A percentile compares a stretch with the other conserved stretches of the same genome.
Conservation (phyloP, 2,888 invertebrate species). For the Trissoscelio sp. region DNA sequence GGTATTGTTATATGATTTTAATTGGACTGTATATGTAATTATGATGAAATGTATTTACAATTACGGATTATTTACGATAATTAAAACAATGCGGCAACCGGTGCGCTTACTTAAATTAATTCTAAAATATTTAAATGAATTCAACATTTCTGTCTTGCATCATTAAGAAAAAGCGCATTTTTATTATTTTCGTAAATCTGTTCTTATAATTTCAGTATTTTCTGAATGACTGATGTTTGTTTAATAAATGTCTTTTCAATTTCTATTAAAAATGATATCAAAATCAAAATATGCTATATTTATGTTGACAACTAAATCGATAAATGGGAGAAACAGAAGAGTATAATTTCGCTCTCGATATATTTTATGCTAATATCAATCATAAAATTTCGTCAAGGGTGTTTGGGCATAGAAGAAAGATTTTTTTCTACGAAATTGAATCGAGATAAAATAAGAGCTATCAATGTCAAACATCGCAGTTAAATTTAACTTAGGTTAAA, state of each 20-base stretch:
- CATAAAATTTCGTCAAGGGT: conserved; percentile 4
- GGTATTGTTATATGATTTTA: no score
- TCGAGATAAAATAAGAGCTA: neutral
- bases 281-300: neutral
- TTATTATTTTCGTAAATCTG: neutral
- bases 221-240: no score
- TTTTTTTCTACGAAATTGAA: neutral
- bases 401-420: neutral
- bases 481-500: neutral
- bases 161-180: no score
- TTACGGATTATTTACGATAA: no score
- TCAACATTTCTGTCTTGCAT: neutral
- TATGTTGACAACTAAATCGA: neutral
- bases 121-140: neutral
- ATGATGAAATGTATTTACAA: no score
- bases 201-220: no score
- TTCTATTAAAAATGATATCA: neutral
- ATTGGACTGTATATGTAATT: no score
- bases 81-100: neutral
- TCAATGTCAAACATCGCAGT: conserved; percentile 10
- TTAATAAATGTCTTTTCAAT: neutral
- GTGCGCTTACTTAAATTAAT: neutral
- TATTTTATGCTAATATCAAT: conserved; percentile 22
- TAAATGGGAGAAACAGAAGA: neutral
- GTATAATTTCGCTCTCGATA: neutral